Evolutionary conservation across 2,797 vertebrate species (phyloP), one percentile per base, ranked within the genome.

Genomic region (Eleutherodactylus coqui): DNA sequence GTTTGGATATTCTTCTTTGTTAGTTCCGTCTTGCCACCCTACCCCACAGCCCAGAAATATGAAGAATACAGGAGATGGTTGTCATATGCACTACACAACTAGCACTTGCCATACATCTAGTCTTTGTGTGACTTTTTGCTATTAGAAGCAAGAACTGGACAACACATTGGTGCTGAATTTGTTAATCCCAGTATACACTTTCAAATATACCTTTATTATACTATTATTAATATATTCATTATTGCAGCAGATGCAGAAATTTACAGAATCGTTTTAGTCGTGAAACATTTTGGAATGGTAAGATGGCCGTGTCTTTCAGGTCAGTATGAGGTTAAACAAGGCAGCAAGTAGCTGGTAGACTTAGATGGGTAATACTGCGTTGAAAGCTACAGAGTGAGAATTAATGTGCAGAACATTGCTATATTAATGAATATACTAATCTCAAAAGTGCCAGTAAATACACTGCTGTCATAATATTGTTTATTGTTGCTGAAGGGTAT

Each of bases 401-500:
- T 84, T 77, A 84, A 77, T 77, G 60, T 60, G 58, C 58, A 69
- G 82, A 84, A 62, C 58, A 79, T 78, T 78, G 62, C 49, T 53
- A 55, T 79, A 77, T 78, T 85, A 78, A 85, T 85, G 77, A 85
- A 85, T 45, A 32, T 29, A 69, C 83, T 85, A 69, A 85, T 79
- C 75, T 70, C 75, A 85, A 85, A 83, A 85, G 75, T 67, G 45
- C 49, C 85, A 87, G 85, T 83, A 87, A 60, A 83, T 78, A 67
- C 64, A 73, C 49, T 69, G 58, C 79, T 75, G 58, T 85, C 75
- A 69, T 79, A 51, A 41, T 70, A 62, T 83, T 84, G 83, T 72
- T 87, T 87, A 79, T 73, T 87, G 76, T 47, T 38, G 75, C 81
- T 87, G 75, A 79, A 79, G 64, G 73, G 64, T 87, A 79, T 87